Percentiles rank a stretch among this genome's conserved stretches.
These are phyloP conservation scores for Tubulanus polymorphus DNA, from an alignment of 2,888 invertebrate genomes.

Conservation along the genomic window DNA sequence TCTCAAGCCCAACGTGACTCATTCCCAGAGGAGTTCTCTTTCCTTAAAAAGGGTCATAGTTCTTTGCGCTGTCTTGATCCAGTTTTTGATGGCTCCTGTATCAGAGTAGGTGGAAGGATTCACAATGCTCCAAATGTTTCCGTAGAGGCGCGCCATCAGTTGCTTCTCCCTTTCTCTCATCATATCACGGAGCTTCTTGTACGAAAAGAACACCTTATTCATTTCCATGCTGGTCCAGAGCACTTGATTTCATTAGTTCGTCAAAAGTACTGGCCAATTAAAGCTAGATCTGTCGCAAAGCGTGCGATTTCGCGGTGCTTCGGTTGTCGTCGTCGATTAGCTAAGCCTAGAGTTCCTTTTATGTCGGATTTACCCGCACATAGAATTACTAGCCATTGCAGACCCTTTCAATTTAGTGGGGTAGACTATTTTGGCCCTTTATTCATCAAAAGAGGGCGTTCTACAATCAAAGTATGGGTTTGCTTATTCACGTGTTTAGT, in stretches of 20 bases:
- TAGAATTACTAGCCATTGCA: not conserved
- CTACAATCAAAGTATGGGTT: slow-evolving; percentile 8
- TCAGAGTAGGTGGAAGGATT: not conserved
- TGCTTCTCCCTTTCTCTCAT: slow-evolving; percentile 4
- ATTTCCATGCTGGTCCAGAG: slow-evolving; percentile 5
- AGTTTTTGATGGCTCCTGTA: not conserved
- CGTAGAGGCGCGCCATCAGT: not conserved
- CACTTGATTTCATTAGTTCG: slow-evolving; percentile 3
- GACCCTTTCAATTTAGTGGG: slow-evolving; percentile 3
- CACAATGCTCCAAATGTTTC: not conserved
- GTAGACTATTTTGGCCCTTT: slow-evolving; percentile 13
- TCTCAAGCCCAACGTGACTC: not conserved
- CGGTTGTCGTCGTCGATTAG: slow-evolving; percentile 1
- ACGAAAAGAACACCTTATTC: not conserved
- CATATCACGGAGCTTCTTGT: not conserved
- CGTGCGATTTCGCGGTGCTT: not conserved
- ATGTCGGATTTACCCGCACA: slow-evolving; percentile 11
- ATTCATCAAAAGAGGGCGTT: not conserved
- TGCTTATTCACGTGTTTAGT: slow-evolving; percentile 13
- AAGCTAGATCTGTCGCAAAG: not conserved
- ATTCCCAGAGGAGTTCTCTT: not conserved
- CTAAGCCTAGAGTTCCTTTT: not conserved
- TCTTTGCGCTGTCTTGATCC: not conserved
- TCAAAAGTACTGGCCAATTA: slow-evolving; percentile 6
- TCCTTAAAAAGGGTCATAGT: not conserved